phyloP scores from a whole-genome alignment of 2,888 invertebrate genomes.

The Saturnia pavonia region DNA sequence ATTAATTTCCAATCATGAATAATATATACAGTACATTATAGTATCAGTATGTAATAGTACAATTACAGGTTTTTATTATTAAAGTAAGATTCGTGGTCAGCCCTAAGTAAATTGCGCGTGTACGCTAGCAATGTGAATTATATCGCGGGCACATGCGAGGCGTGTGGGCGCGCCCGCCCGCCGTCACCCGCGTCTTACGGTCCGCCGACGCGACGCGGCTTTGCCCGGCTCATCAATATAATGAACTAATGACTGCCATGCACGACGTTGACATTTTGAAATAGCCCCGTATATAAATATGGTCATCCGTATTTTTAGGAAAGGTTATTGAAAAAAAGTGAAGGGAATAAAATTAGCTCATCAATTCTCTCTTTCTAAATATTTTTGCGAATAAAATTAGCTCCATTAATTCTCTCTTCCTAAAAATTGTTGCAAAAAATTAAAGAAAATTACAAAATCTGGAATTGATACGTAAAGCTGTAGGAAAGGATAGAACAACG shows the following conservation, averaged over 20 bases:
- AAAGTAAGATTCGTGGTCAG: constrained; percentile 29
- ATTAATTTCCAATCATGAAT: too few relatives aligned
- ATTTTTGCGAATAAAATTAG: background rate
- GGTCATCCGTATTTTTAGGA: background rate
- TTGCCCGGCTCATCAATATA: constrained; percentile 22
- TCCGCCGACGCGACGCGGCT: constrained; percentile 24
- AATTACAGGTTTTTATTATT: background rate
- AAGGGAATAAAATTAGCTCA: background rate
- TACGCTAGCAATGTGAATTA: constrained; percentile 60
- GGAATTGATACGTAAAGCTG: too few relatives aligned
- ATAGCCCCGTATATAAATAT: background rate
- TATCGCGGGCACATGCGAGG: constrained; percentile 44
- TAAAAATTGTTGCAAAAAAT: too few relatives aligned
- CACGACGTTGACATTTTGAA: background rate
- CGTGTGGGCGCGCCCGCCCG: constrained; percentile 39
- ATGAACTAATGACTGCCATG: constrained; percentile 12
- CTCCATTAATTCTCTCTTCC: too few relatives aligned
- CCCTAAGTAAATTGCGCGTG: constrained; percentile 60
- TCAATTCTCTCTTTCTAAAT: background rate
- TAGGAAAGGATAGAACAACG: background rate
- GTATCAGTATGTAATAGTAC: too few relatives aligned
- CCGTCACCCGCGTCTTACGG: constrained; percentile 27
- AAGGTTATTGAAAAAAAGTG: too few relatives aligned
- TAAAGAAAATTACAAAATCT: too few relatives aligned
- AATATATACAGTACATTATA: too few relatives aligned